phyloP scores from a whole-genome alignment of 2,888 invertebrate genomes.

The Apeira syringaria region DNA sequence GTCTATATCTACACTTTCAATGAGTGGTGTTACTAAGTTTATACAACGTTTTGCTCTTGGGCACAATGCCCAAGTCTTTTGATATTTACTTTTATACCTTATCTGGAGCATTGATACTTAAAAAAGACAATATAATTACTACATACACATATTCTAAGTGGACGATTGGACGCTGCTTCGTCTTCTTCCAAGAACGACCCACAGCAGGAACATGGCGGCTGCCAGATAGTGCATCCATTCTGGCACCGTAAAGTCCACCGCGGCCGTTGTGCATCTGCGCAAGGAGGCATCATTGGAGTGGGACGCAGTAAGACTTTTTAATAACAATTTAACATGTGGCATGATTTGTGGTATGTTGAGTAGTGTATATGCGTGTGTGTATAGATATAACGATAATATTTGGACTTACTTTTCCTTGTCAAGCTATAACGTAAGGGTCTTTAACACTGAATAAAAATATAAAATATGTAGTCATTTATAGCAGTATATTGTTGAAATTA shows the following conservation, averaged over 20 bases:
- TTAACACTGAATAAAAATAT: no score
- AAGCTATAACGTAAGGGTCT: no score
- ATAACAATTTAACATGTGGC: slow-evolving; percentile 47
- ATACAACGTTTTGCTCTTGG: no score
- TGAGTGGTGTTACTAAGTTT: no score
- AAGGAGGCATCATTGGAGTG: slow-evolving; percentile 35
- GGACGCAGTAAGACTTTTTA: slow-evolving; percentile 7
- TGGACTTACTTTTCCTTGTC: slow-evolving; percentile 11
- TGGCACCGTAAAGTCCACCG: slow-evolving; percentile 72
- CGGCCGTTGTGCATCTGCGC: slow-evolving; percentile 75
- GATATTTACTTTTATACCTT: no score
- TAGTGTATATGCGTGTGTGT: slow-evolving; percentile 12
- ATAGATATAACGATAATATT: background rate
- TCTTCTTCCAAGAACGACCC: slow-evolving; percentile 66
- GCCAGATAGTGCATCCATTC: slow-evolving; percentile 76
- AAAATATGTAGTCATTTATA: no score
- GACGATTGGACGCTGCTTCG: slow-evolving; percentile 57
- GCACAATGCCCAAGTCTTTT: no score
- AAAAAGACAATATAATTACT: slow-evolving; percentile 8
- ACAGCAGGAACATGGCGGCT: slow-evolving; percentile 67
- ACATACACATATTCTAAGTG: slow-evolving; percentile 60
- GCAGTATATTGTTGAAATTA: no score
- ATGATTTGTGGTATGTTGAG: slow-evolving; percentile 25
- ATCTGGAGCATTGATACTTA: no score
- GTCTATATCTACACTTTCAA: no score